Percentiles rank a stretch among this genome's conserved stretches.
These are phyloP conservation scores for Ammospiza nelsoni DNA, from an alignment of 2,113 vertebrate genomes.

Conservation along the genomic window DNA sequence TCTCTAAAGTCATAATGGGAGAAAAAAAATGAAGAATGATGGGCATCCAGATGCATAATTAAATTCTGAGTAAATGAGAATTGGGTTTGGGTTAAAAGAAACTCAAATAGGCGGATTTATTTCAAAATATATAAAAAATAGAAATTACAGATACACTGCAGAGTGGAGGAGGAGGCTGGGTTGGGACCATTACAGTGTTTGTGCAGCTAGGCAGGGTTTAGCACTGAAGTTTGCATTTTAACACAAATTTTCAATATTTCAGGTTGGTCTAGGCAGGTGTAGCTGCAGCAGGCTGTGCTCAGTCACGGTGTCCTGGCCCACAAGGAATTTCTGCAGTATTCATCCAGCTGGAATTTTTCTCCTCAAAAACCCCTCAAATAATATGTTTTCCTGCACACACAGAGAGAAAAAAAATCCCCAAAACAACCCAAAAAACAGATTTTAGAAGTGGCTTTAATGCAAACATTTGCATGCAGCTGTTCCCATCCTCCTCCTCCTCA, in stretches of 20 bases:
- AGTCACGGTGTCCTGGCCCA: fast-evolving
- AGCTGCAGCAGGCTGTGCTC: not conserved
- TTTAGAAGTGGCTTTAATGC: not conserved
- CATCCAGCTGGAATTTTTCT: not conserved
- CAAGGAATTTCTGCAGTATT: not conserved
- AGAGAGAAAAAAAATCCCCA: not conserved
- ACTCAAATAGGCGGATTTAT: fast-evolving
- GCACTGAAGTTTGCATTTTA: not conserved
- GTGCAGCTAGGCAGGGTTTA: fast-evolving
- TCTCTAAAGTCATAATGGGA: not conserved
- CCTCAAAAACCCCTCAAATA: not conserved
- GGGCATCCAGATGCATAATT: not conserved
- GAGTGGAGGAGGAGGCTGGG: not conserved
- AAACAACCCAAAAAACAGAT: not conserved
- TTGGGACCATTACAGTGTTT: fast-evolving
- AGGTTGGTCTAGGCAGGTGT: not conserved
- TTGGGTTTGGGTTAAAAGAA: not conserved
- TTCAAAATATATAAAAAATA: not conserved
- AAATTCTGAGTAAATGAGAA: not conserved
- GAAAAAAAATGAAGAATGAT: not conserved
- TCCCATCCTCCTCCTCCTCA: not conserved
- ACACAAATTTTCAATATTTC: fast-evolving
- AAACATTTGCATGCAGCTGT: not conserved
- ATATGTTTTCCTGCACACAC: not conserved
- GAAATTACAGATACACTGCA: fast-evolving